Percentiles rank a stretch among this genome's conserved stretches.
phyloP scores from a whole-genome alignment of 2,888 invertebrate species.

The Marronus borbonicus region DNA sequence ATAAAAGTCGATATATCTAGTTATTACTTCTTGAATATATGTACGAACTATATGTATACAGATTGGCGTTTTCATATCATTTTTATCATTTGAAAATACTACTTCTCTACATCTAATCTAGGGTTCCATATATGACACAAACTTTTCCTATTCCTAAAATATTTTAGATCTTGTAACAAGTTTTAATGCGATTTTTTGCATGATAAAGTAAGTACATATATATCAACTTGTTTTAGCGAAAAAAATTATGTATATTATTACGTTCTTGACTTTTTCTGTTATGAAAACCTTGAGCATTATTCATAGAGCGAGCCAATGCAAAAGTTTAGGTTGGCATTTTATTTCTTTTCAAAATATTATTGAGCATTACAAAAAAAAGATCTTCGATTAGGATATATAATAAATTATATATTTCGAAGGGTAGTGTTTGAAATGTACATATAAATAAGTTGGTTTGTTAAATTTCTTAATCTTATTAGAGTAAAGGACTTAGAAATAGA shows the following conservation, averaged over 20 bases:
- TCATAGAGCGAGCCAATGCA: background rate
- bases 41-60: background rate
- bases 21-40: background rate
- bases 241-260: background rate
- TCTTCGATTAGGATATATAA: too few species aligned
- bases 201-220: background rate
- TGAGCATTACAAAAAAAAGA: background rate
- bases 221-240: background rate
- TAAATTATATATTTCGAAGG: too few species aligned
- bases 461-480: background rate
- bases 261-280: conserved; percentile 26
- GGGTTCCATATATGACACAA: too few species aligned
- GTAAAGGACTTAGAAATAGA: background rate
- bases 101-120: too few species aligned
- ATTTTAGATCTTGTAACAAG: too few species aligned
- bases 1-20: background rate
- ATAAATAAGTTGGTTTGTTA: too few species aligned
- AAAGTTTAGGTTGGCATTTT: conserved; percentile 10
- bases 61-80: too few species aligned
- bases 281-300: conserved; percentile 10
- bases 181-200: background rate
- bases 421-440: too few species aligned
- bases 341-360: background rate
- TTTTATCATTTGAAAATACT: too few species aligned
- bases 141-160: too few species aligned